Evolutionary conservation across 2,113 vertebrate species (phyloP), one percentile per base, ranked within the genome.

Genomic region (Siphamia tubifer): DNA sequence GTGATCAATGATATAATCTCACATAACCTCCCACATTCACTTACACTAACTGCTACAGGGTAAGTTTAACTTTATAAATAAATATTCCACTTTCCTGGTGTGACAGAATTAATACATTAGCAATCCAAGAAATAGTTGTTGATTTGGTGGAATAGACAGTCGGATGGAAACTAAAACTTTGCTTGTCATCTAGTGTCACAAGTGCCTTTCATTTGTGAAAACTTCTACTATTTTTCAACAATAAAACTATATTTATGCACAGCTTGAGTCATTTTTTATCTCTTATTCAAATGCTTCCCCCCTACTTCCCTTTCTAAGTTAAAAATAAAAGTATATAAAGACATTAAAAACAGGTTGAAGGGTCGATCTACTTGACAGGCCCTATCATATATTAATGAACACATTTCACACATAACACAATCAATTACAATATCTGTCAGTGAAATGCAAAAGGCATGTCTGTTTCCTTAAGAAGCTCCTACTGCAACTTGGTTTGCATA

Each of bases 351-450:
- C 6, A 21, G 7, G 28, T 28, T 28, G 2, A 12, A 1, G 1
- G 4, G 3, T 34, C 15, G 19, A 3, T 25, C 17, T 45, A 23
- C 63, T 44, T 80, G 55, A 70, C 60, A 64, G 47, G 20, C 11
- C 61, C 24, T 49, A 43, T 68, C 61, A 57, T 5, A 47, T 74
- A 55, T 53, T 65, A 68, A 76, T 70, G 35, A 69, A 31, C 2
- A 45, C 34, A 49, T 54, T 68, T 17, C 15, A 48, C 5, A 52
- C 32, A 27, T 23, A 74, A 53, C 48, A 52, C n/a, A 23, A 40
- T 57, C 52, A 70, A 73, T 68, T 76, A 69, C 54, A 68, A 3
- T 40, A 16, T 49, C 34, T 65, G 71, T 70, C 77, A 48, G 31
- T 15, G 4, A 4, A 32, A 15, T 44, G 24, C 27, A 44, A 49